Conservation (phyloP, 2,797 vertebrate genomes). For the Triplophysa yarkandensis region DNA sequence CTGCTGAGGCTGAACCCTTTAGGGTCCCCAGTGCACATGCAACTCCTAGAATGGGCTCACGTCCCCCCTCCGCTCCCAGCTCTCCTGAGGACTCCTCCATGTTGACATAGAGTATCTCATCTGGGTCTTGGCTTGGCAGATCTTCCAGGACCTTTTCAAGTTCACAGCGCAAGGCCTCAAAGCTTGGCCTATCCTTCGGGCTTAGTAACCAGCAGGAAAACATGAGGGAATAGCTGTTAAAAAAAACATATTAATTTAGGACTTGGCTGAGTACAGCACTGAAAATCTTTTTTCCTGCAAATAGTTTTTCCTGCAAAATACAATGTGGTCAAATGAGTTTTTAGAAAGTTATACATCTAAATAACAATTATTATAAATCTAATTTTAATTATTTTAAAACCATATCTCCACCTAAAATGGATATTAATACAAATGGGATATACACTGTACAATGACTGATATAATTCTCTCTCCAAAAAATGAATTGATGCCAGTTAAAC, state of each 20-base stretch:
- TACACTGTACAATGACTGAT: too few species aligned
- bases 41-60: slow-evolving; percentile 61
- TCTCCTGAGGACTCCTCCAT: slow-evolving; percentile 84
- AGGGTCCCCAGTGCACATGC: slow-evolving; percentile 67
- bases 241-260: neutral
- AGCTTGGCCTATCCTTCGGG: slow-evolving; percentile 84
- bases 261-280: too few species aligned
- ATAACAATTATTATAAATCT: too few species aligned
- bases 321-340: too few species aligned
- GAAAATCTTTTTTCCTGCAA: too few species aligned
- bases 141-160: slow-evolving; percentile 85
- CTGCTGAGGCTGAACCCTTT: slow-evolving; percentile 78
- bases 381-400: too few species aligned
- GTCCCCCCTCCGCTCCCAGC: slow-evolving; percentile 83
- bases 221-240: slow-evolving; percentile 84
- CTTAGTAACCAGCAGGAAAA: slow-evolving; percentile 89
- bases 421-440: too few species aligned
- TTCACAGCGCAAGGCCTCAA: slow-evolving; percentile 79
- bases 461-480: too few species aligned
- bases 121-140: slow-evolving; percentile 84
- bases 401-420: too few species aligned
- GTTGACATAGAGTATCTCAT: slow-evolving; percentile 92
- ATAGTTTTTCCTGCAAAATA: too few species aligned
- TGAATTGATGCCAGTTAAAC: neutral
- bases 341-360: too few species aligned